Base-by-base conservation (phyloP, 2,113 vertebrate genomes). In the Cyphomyrus plagiostoma region DNA sequence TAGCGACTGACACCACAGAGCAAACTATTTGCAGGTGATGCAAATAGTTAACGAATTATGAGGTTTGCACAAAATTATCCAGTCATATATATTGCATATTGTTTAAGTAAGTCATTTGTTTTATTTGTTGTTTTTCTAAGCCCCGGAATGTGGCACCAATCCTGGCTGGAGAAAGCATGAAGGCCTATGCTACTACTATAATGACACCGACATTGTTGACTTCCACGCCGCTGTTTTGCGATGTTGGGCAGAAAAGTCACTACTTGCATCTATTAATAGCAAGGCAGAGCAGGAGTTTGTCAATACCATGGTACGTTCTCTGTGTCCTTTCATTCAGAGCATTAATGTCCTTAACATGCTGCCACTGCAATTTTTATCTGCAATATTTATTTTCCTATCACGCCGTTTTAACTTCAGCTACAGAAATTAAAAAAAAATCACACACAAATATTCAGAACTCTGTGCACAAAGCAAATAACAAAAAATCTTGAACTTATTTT, bases 111-210 rank as follows among this genome's bases (percentile, higher is more conserved):
- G n/a, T 26, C 42, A 23, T 84, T 46, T 45, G 45, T 23, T 45
- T 13, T 77, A 77, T 4, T 26, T 3, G n/a, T 87, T 89, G 15
- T n/a, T 49, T 42, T 2, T 70, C 80, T 21, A 92, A 96, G 96
- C 95, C 42, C 94, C 93, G 2, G 96, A 96, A 0, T 96, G 96
- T 23, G 96, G 96, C 26, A 48, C 90, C 4, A 96, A 96, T 87
- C 91, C 88, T 0, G 94, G 94, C 91, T 96, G 96, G 96, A 95
- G 96, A 90, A 96, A 95, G 92, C 92, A 95, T 90, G 92, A 94
- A 2, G 88, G 92, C 74, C 90, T 95, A 74, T 96, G 96, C 88
- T 96, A 96, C 92, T 95, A 95, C 90, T 95, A 96, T 92, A 96
- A 96, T 3, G 96, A 96, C 93, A 96, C 96, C 0, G 95, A 96